Conservation (phyloP, 2,888 invertebrate species). For the Myathropa florea region DNA sequence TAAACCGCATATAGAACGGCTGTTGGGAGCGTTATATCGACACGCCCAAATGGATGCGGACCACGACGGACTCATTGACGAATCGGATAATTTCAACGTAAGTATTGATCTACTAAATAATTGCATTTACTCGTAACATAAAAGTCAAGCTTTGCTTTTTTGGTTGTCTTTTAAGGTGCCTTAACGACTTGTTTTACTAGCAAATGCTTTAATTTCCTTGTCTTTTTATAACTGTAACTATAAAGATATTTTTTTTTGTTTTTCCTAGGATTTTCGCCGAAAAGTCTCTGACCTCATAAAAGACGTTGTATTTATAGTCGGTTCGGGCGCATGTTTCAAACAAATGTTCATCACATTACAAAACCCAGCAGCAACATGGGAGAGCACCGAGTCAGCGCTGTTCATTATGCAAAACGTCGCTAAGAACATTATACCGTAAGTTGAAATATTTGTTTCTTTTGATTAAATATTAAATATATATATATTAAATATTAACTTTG, state of each 20-base stretch:
- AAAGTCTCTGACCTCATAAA: constrained; percentile 96
- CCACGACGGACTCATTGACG: constrained; percentile 91
- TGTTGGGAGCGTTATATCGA: constrained; percentile 93
- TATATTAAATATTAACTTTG: no score
- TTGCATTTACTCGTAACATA: no score
- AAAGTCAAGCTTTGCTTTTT: no score
- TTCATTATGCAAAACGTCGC: constrained; percentile 98
- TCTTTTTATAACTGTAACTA: no score
- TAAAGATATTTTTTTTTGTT: no score
- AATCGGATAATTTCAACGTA: constrained; percentile 90
- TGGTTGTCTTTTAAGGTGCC: no score
- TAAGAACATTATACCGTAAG: constrained; percentile 96
- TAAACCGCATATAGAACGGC: constrained; percentile 93
- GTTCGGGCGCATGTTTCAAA: constrained; percentile 93
- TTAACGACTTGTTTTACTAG: no score
- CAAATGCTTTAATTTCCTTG: no score
- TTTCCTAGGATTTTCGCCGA: constrained; percentile 86
- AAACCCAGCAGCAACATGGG: constrained; percentile 90
- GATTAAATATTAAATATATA: constrained; percentile 2
- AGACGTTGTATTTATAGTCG: constrained; percentile 97
- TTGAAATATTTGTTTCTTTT: constrained; percentile 71
- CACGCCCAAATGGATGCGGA: constrained; percentile 99
- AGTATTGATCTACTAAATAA: constrained; percentile 76
- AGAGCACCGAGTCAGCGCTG: constrained; percentile 94
- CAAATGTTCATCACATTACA: constrained; percentile 93